Evolutionary conservation across 2,113 vertebrate species (phyloP).

Genomic region (Corvus moneduloides): DNA sequence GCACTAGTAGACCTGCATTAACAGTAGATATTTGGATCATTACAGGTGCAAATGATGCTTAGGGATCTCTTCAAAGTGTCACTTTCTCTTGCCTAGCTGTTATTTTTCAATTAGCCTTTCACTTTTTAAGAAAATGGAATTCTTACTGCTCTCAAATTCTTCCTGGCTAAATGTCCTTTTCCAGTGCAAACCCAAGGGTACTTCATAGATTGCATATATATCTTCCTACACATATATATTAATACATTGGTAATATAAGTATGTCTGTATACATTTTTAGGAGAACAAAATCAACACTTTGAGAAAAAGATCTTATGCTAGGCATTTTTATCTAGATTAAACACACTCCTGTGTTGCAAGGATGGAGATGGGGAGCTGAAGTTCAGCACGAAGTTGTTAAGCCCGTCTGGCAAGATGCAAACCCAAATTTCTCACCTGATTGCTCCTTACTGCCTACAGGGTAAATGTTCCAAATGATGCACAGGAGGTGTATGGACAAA

Average conservation of each 20-base stretch:
- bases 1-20: background rate
- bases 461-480: conserved; percentile 48
- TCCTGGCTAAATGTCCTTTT: background rate
- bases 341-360: background rate
- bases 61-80: background rate
- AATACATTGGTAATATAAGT: background rate
- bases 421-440: conserved; percentile 69
- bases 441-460: conserved; percentile 56
- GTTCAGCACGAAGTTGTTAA: conserved; percentile 27
- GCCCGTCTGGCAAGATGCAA: conserved; percentile 39
- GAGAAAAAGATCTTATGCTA: background rate
- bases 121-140: background rate
- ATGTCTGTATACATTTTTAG: background rate
- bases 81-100: background rate
- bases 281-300: background rate
- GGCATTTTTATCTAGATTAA: background rate
- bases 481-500: conserved; percentile 56
- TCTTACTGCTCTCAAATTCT: background rate
- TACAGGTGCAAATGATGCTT: background rate
- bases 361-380: background rate
- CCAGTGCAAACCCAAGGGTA: background rate
- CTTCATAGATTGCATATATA: background rate
- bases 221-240: rapidly evolving
- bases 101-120: background rate
- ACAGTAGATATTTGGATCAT: background rate